A percentile compares a stretch with the other conserved stretches of the same genome.
Conservation (phyloP, 2,113 vertebrate species). For the Myotis yumanensis region DNA sequence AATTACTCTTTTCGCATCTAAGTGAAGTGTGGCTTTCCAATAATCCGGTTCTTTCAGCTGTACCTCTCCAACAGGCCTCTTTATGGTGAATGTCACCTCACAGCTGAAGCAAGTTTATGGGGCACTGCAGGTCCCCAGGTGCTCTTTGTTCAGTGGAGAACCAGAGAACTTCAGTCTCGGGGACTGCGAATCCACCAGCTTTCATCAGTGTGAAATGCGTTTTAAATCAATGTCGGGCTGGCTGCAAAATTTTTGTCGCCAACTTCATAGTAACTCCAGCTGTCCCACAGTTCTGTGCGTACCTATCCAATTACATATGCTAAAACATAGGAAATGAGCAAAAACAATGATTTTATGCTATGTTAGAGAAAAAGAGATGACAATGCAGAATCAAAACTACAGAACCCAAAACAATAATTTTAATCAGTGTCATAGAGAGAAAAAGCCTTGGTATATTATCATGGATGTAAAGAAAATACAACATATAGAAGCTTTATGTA, state of each 20-base stretch:
- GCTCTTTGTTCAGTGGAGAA: conserved; percentile 54
- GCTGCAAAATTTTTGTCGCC: conserved; percentile 58
- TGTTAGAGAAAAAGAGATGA: conserved; percentile 31
- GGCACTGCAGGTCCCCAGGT: conserved; percentile 16
- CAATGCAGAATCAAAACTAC: not conserved
- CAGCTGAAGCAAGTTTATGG: conserved; percentile 58
- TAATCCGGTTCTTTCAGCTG: conserved; percentile 40
- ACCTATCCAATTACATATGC: conserved; percentile 6
- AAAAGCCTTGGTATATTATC: not conserved
- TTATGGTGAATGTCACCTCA: conserved; percentile 51
- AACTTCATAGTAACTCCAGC: conserved; percentile 52
- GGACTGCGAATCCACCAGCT: conserved; percentile 55
- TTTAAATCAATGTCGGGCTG: conserved; percentile 68
- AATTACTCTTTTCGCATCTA: conserved; percentile 21
- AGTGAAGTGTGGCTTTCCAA: not conserved
- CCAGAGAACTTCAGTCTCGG: conserved; percentile 63
- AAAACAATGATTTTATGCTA: conserved; percentile 29
- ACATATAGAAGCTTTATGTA: not conserved
- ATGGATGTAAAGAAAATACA: conserved; percentile 4
- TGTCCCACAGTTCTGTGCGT: conserved; percentile 19
- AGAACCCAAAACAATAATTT: not conserved
- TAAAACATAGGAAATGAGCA: conserved; percentile 39
- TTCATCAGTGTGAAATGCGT: conserved; percentile 68
- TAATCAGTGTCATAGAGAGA: not conserved
- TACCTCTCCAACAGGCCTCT: conserved; percentile 42